Conservation (phyloP, 1,140 invertebrate species). For the Antheraea mylitta region DNA sequence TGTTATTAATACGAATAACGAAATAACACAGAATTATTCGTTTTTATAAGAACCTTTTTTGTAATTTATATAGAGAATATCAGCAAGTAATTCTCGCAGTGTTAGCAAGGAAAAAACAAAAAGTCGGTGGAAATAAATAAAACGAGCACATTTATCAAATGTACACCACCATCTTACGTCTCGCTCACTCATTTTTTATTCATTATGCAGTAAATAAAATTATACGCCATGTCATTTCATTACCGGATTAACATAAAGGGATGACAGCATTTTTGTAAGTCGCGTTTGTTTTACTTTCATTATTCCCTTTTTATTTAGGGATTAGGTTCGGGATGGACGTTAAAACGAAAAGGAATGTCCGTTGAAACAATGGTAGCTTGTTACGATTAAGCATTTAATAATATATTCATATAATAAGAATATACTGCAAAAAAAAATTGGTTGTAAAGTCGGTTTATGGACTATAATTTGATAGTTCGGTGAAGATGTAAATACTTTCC, state of each 20-base stretch:
- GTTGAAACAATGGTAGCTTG: background rate
- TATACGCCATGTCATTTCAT: conserved; percentile 43
- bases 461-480: too few species aligned
- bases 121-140: background rate
- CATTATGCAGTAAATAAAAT: conserved; percentile 43
- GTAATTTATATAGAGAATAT: too few species aligned
- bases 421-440: too few species aligned
- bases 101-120: background rate
- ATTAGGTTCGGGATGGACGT: background rate
- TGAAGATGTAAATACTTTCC: too few species aligned
- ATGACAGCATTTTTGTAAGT: conserved; percentile 28
- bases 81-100: too few species aligned
- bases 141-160: conserved; percentile 6
- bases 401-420: background rate
- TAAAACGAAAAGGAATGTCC: background rate
- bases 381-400: background rate
- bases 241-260: conserved; percentile 37
- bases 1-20: too few species aligned
- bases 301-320: background rate
- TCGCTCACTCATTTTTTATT: conserved; percentile 40
- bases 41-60: too few species aligned
- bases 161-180: background rate
- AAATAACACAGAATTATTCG: too few species aligned
- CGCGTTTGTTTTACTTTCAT: conserved; percentile 2
- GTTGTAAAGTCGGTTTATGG: too few species aligned